Conservation (phyloP, 2,113 vertebrate species). For the Pelecanus crispus region DNA sequence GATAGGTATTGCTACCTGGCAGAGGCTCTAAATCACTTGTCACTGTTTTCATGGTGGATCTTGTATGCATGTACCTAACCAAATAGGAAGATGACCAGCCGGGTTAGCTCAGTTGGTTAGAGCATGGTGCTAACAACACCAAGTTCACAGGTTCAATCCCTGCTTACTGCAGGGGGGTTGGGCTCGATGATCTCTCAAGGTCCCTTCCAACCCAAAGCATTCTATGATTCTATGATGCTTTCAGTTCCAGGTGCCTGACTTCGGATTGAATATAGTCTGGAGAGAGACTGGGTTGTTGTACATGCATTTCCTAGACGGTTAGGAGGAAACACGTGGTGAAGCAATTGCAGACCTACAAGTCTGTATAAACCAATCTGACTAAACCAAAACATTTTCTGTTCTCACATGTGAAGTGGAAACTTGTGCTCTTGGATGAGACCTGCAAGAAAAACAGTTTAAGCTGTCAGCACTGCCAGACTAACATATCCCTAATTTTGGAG, state of each 20-base stretch:
- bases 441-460: not conserved
- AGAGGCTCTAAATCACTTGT: not conserved
- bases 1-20: not conserved
- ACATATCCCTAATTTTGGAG: not conserved
- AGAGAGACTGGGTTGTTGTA: rapidly evolving
- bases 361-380: not conserved
- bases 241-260: not conserved
- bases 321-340: not conserved
- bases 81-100: too few species aligned
- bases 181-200: too few species aligned
- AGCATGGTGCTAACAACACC: too few species aligned
- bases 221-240: too few species aligned
- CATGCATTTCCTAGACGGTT: not conserved
- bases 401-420: not conserved
- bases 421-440: not conserved
- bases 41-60: not conserved
- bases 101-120: too few species aligned
- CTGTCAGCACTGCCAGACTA: not conserved
- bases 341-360: not conserved
- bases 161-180: too few species aligned
- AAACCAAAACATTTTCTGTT: not conserved
- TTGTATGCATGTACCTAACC: not conserved
- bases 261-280: not conserved
- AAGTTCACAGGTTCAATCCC: too few species aligned
- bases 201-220: too few species aligned